These are phyloP conservation scores for Allophyes oxyacanthae DNA, from an alignment of 2,888 invertebrate genomes.

Conservation along the genomic window DNA sequence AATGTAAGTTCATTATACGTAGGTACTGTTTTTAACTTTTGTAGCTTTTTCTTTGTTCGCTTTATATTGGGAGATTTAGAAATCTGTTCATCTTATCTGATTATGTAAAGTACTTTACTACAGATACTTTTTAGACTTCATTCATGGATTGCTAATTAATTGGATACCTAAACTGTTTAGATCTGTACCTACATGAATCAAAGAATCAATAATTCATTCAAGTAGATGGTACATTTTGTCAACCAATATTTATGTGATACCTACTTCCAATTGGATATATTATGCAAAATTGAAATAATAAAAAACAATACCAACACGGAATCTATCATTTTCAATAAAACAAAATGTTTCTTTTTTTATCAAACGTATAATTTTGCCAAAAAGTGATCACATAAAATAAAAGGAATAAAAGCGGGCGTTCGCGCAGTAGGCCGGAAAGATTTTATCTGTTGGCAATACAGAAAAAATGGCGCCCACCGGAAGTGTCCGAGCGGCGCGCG, in stretches of 20 bases:
- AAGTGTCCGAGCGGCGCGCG: conserved; percentile 89
- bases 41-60: conserved; percentile 19
- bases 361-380: conserved; percentile 76
- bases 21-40: conserved; percentile 31
- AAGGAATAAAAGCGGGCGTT: conserved; percentile 83
- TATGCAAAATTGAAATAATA: conserved; percentile 11
- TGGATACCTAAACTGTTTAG: no score
- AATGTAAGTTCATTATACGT: conserved; percentile 56
- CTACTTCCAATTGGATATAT: not conserved
- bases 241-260: no score
- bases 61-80: conserved; percentile 4
- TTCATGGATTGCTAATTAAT: no score
- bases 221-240: no score
- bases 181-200: no score
- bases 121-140: no score
- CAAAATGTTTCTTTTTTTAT: conserved; percentile 43
- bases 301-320: not conserved
- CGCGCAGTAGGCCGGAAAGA: conserved; percentile 89
- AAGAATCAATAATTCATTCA: no score
- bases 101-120: not conserved
- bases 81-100: not conserved
- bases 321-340: conserved; percentile 30
- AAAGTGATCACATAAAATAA: conserved; percentile 81
- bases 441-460: conserved; percentile 90
- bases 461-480: conserved; percentile 90